These are phyloP conservation scores for Aricia agestis DNA, from an alignment of 1,140 invertebrate species.

Conservation along the genomic window DNA sequence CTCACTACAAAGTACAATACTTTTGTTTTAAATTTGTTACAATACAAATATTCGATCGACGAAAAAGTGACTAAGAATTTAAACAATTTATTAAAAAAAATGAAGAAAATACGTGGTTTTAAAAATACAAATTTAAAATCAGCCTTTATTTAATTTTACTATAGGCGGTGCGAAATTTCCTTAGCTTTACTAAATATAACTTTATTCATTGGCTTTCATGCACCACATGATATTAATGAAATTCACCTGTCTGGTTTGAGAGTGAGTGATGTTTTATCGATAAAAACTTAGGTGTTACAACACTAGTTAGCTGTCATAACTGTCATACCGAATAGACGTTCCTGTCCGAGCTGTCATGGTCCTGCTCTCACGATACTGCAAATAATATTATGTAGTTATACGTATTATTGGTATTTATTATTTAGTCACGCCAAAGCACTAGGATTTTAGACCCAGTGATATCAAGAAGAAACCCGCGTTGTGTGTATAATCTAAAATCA, in stretches of 20 bases:
- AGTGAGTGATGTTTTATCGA: conserved; percentile 15
- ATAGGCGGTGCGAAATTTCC: too few relatives aligned
- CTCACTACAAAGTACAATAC: background rate
- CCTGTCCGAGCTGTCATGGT: conserved; percentile 5
- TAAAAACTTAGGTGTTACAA: conserved; percentile 18
- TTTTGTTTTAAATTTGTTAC: background rate
- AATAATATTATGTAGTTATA: background rate
- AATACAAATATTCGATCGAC: background rate
- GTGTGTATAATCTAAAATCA: too few relatives aligned
- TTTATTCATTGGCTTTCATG: background rate
- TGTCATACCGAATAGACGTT: conserved; percentile 14
- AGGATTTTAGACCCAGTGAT: too few relatives aligned
- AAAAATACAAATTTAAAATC: too few relatives aligned
- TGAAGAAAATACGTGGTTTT: too few relatives aligned
- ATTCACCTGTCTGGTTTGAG: background rate
- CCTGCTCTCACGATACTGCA: background rate
- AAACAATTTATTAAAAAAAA: background rate
- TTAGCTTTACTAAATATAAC: too few relatives aligned
- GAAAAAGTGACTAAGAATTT: background rate
- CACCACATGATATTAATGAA: background rate
- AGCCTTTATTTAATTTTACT: too few relatives aligned
- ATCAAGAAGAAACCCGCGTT: too few relatives aligned
- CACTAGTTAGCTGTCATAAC: conserved; percentile 18
- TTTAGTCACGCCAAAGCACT: too few relatives aligned
- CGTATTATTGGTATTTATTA: background rate